Evolutionary conservation across 2,797 vertebrate species (phyloP).

Genomic region (Babyrousa celebensis): DNA sequence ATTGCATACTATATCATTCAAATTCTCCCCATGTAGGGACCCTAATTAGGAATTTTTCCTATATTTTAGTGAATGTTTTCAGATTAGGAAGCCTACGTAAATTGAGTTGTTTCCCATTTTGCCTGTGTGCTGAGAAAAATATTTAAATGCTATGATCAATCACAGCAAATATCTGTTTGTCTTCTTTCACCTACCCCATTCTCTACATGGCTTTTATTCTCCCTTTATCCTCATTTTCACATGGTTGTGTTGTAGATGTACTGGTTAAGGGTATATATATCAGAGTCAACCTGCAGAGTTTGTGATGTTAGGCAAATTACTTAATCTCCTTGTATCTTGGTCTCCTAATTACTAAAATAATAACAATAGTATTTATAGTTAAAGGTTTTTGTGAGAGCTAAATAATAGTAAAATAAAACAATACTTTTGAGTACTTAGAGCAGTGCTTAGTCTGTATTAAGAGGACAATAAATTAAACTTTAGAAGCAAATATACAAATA

Average conservation of each 20-base stretch:
- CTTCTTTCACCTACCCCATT: background rate
- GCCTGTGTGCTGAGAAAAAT: background rate
- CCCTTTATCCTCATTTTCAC: background rate
- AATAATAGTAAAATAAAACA: conserved; percentile 3
- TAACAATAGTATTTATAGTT: background rate
- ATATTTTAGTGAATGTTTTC: conserved; percentile 54
- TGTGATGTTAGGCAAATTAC: background rate
- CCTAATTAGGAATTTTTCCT: conserved; percentile 62
- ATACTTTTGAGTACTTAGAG: conserved; percentile 12
- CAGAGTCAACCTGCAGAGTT: background rate
- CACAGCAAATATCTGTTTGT: background rate
- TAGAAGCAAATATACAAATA: background rate
- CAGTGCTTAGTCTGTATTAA: conserved; percentile 1
- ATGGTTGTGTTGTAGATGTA: background rate
- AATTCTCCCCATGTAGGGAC: background rate
- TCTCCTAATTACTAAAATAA: conserved; percentile 55
- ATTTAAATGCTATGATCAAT: background rate
- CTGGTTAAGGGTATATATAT: background rate
- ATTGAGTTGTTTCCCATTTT: conserved; percentile 8
- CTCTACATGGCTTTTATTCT: background rate
- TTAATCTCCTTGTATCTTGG: conserved; percentile 14
- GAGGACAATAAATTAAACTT: background rate
- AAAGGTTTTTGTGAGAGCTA: background rate
- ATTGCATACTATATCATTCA: background rate
- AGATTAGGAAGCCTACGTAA: background rate